Evolutionary conservation across 2,797 vertebrate species (phyloP), one percentile per base, ranked within the genome.

Genomic region (Botia kubotai): DNA sequence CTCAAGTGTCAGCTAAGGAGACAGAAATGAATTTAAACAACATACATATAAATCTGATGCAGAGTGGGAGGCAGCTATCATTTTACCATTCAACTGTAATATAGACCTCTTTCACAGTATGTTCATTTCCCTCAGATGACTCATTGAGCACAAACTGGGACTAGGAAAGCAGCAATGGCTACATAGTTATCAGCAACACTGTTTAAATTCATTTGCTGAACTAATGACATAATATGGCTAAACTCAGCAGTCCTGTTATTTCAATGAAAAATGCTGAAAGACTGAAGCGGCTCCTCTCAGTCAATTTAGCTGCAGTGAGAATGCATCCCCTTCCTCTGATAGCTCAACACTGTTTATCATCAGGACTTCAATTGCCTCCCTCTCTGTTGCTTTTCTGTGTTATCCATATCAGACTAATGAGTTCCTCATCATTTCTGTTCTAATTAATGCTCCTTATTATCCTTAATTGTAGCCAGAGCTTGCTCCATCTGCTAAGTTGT

Each of bases 381-480:
- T 89, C 90, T 91, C 83, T 0, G 84, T 85, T 89, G 89, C 91
- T 36, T 75, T 77, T 77, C 57, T 93, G 91, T 90, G 87, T 91
- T 91, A 91, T 90, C 90, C 87, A 89, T 90, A 90, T 90, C 87
- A 88, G 85, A 86, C 85, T 92, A 93, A 93, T 92, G 90, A 92
- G 86, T 92, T 93, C 87, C 87, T 88, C 80, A 86, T 90, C 62
- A 17, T 92, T 93, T 93, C 87, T 85, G 67, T 92, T 90, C 88
- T 94, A 93, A 94, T 90, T 93, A 93, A 90, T 92, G 91, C 87
- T 90, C 93, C 93, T 91, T 91, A 90, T 94, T 92, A 89, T 84
- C 72, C 88, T 88, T 92, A 95, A 95, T 93, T 94, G 91, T 91
- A 93, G 89, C 88, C 82, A 87, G 88, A 88, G 70, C 89, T 89